phyloP scores from a whole-genome alignment of 2,888 invertebrate species.

The Ditylenchus weischeri region DNA sequence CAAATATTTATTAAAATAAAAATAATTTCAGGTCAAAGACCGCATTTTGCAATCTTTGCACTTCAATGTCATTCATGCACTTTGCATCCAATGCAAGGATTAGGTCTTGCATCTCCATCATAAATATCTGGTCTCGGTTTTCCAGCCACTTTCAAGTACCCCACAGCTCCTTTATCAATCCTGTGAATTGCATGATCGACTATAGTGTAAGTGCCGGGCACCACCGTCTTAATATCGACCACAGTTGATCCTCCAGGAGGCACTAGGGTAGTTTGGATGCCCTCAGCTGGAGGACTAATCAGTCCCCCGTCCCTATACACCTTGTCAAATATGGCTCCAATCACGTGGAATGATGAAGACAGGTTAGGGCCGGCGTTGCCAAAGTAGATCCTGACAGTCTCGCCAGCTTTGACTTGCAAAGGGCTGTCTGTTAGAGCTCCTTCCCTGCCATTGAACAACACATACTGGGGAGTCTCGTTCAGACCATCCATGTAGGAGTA shows the following conservation, averaged over 20 bases:
- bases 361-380: constrained; percentile 21
- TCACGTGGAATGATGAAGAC: constrained; percentile 16
- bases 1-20: no score
- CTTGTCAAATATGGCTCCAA: constrained; percentile 23
- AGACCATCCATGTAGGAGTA: constrained; percentile 21
- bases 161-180: constrained; percentile 24
- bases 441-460: constrained; percentile 20
- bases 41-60: no score
- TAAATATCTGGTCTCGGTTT: constrained; percentile 17
- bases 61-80: constrained; percentile 14
- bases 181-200: constrained; percentile 23
- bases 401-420: constrained; percentile 8
- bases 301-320: constrained; percentile 19
- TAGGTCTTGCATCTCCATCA: constrained; percentile 12
- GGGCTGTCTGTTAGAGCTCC: constrained; percentile 14
- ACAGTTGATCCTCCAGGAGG: constrained; percentile 22
- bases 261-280: constrained; percentile 17
- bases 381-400: constrained; percentile 22
- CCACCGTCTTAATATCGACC: constrained; percentile 17
- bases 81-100: constrained; percentile 16
- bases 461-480: constrained; percentile 18
- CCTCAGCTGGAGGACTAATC: constrained; percentile 17
- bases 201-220: constrained; percentile 21
- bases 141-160: constrained; percentile 24
- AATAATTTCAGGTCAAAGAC: no score